Base-by-base conservation (phyloP, 2,888 invertebrate species). In the Pristionchus exspectatus region DNA sequence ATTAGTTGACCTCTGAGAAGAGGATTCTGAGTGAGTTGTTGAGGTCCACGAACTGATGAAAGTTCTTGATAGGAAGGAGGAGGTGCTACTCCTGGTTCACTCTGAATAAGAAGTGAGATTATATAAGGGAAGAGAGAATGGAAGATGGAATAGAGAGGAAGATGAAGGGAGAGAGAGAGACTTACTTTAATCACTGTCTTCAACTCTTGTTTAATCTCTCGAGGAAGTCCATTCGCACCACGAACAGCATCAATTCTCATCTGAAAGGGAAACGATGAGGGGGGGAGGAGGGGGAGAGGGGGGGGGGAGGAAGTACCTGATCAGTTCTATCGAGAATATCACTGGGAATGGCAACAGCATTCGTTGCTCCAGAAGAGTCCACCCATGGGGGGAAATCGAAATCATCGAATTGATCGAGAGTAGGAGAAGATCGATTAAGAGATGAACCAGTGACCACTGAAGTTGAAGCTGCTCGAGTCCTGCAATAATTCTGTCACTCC, bases 341-440 rank as follows among this genome's bases (percentile, higher is more conserved):
- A 72, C 87, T 91, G 27, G 92, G 93, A 88, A 92, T 92, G 87
- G 59, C 90, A 4, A 90, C 90, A 27, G 90, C 90, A 33, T 88
- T 86, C 21, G 63, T 86, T 9, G 91, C 81, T 27, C 90, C 87
- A 18, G 91, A 77, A 18, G 90, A 90, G 30, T 92, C 92, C 59
- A 93, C 91, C 94, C 94, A 94, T 14, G 93, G 91, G 72, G 94
- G 94, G 90, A 94, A 94, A n/a, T 94, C 93, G 77, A 94, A 91
- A 72, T 94, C 94, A 12, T 94, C 94, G 89, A 92, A 93, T 83
- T 85, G 84, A 7, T 91, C 92, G 87, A 90, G 90, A 12, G 93
- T 92, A 90, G 24, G 89, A 10, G 93, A 93, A 90, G 27, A 92
- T 93, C 50, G 93, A 94, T 84, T 93, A 92, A 10, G 94, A 92